These are phyloP conservation scores for Theocolax elegans DNA, from an alignment of 1,140 invertebrate genomes.

Conservation along the genomic window DNA sequence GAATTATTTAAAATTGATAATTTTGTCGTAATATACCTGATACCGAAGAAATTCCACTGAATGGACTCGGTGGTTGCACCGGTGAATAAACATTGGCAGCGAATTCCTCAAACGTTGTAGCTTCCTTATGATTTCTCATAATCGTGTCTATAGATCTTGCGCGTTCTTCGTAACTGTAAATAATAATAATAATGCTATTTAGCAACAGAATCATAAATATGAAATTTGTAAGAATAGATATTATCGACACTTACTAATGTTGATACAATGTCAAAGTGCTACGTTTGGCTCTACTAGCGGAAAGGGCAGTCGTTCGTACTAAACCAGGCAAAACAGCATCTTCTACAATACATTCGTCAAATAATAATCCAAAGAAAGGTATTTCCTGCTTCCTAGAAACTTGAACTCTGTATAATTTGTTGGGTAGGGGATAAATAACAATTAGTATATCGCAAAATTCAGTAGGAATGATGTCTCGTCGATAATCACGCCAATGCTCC, in stretches of 20 bases:
- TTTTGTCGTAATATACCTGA: conserved; percentile 54
- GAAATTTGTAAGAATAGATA: background rate
- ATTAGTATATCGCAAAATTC: conserved; percentile 99
- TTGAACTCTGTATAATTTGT: conserved; percentile 66
- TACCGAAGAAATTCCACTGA: conserved; percentile 62
- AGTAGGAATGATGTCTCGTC: conserved; percentile 96
- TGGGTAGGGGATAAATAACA: conserved; percentile 92
- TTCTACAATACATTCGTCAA: conserved; percentile 92
- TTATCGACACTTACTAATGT: conserved; percentile 83
- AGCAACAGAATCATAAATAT: no score
- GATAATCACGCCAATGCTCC: conserved; percentile 94
- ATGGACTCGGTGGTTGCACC: conserved; percentile 71
- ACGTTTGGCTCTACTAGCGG: conserved; percentile 91
- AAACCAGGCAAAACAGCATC: conserved; percentile 86
- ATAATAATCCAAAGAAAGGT: conserved; percentile 95
- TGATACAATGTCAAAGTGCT: conserved; percentile 89
- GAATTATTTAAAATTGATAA: background rate
- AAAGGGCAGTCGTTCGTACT: conserved; percentile 90
- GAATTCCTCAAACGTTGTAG: conserved; percentile 93
- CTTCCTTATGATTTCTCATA: conserved; percentile 88
- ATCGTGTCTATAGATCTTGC: conserved; percentile 87
- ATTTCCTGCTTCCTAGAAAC: conserved; percentile 73
- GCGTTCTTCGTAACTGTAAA: conserved; percentile 88
- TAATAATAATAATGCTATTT: conserved; percentile 48
- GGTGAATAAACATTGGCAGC: conserved; percentile 87